Base-by-base conservation (phyloP, 2,888 invertebrate genomes). In the Sarcophaga variegata region DNA sequence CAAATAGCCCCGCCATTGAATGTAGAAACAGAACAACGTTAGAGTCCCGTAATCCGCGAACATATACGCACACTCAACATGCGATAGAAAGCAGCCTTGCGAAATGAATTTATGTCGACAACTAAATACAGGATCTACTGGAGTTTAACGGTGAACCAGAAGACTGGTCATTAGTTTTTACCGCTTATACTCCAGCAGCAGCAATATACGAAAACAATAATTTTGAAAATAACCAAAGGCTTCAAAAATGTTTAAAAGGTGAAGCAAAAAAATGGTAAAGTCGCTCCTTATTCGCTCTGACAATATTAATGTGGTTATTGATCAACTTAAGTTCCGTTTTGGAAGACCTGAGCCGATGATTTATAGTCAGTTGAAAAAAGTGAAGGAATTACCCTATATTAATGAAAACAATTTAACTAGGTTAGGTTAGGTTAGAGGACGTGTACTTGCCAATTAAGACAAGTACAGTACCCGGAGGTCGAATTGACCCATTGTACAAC, bases 331-430 rank as follows among this genome's bases (percentile, higher is more conserved):
- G 2, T 25, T 25, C 25, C 25, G 25, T 4, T 25, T 81, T 81
- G 37, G 60, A 78, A 12, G 70, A 63, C 47, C 72, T 27, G 78
- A 81, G 14, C 77, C 66, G n/a, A 77, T 88, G 2, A 84, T 89
- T 11, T 25, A 25, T 25, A 25, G 3, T 25, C 25, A 25, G 25
- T 25, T 25, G 75, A 60, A 25, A 10, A 78, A 85, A 67, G 79
- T 86, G 10, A 83, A 74, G 20, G 20, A 20, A 20, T 20, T 20
- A 20, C 20, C 20, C 20, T 20, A 20, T 22, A 22, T 22, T 22
- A 22, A 22, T 22, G 22, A 22, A 22, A 22, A 22, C 22, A 22
- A 22, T 22, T 22, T 22, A 22, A 22, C 22, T 22, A 22, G 22
- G 22, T 22, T 22, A 22, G 22, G 22, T 22, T 22, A 22, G 22